phyloP scores from a whole-genome alignment of 2,113 vertebrate genomes.

The Centrocercus urophasianus region DNA sequence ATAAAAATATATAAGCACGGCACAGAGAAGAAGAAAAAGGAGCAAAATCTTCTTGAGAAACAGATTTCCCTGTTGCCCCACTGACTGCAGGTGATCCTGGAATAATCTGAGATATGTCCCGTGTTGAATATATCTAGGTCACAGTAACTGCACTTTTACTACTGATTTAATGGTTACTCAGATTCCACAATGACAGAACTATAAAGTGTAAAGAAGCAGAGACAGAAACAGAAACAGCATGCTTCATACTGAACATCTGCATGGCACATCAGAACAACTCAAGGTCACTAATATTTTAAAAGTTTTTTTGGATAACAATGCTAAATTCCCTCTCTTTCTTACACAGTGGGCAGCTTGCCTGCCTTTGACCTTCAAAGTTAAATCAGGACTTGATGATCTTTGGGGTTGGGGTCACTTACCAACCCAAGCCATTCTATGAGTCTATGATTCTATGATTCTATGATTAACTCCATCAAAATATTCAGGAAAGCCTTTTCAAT shows the following conservation, averaged over 20 bases:
- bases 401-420: no score
- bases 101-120: not conserved
- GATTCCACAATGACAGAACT: not conserved
- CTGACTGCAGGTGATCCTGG: not conserved
- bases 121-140: accelerated
- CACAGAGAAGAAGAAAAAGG: not conserved
- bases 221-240: not conserved
- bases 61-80: not conserved
- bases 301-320: not conserved
- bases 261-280: not conserved
- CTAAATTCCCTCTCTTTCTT: not conserved
- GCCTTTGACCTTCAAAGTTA: not conserved
- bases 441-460: no score
- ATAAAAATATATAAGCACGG: not conserved
- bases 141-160: accelerated
- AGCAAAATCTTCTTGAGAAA: not conserved
- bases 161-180: not conserved
- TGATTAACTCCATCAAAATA: not conserved
- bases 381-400: no score
- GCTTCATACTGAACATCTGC: not conserved
- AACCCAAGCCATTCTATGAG: no score
- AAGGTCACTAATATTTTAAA: not conserved
- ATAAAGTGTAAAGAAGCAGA: not conserved
- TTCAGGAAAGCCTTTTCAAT: not conserved
- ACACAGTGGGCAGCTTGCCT: not conserved